Conservation (phyloP, 2,797 vertebrate species). For the Crenichthys baileyi region DNA sequence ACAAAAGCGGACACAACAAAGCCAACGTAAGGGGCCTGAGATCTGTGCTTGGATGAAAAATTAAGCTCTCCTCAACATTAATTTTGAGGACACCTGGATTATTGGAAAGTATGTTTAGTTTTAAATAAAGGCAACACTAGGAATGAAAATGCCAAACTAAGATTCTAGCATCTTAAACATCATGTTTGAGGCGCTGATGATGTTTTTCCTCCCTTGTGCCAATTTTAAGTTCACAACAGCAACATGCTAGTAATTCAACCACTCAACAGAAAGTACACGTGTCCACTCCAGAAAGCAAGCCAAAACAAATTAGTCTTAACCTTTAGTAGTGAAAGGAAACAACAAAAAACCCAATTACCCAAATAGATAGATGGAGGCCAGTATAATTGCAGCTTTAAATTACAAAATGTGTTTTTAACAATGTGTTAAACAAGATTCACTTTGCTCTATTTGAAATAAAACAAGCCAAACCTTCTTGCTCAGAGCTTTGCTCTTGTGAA, state of each 20-base stretch:
- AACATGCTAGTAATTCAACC: background rate
- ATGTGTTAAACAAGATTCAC: constrained; percentile 13
- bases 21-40: constrained; percentile 22
- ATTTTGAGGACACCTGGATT: constrained; percentile 18
- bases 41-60: constrained; percentile 15
- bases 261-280: background rate
- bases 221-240: background rate
- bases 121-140: constrained; percentile 3
- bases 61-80: constrained; percentile 8
- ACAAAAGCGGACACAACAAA: constrained; percentile 20
- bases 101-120: constrained; percentile 2
- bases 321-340: background rate
- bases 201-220: background rate
- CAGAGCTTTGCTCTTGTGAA: constrained; percentile 7
- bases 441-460: constrained; percentile 46
- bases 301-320: background rate
- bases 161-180: background rate
- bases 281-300: background rate
- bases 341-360: constrained; percentile 3
- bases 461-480: constrained; percentile 19
- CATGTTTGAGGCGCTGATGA: background rate
- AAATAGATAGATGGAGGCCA: background rate
- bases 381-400: background rate
- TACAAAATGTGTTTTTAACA: constrained; percentile 26
- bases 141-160: background rate